Evolutionary conservation across 2,797 vertebrate genomes (phyloP), one percentile per base, ranked within the genome.

Genomic region (Sandelia bainsii): DNA sequence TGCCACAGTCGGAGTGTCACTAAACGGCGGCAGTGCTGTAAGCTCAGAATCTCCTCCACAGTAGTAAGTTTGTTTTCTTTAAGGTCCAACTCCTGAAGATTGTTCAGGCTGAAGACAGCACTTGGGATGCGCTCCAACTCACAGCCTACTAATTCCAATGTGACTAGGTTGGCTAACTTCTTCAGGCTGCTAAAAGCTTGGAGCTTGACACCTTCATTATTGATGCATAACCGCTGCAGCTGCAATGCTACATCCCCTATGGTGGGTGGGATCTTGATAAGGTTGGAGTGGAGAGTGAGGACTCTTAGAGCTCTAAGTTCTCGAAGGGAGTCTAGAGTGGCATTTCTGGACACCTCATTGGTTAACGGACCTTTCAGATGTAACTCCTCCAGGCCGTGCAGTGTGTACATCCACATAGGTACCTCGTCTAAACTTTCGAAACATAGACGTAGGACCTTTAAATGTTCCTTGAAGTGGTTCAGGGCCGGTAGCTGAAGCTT

Each of bases 21-120:
- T 46, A 98, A 87, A 60, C 96, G 96, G 17, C 87, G 91, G 71
- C 96, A 97, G 77, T 98, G 96, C 87, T 98, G 97, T 62, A 98
- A 89, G 70, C 96, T 97, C 44, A 98, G 92, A 62, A 98, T 96
- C 87, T 98, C 96, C 72, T 97, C 97, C 3, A 97, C 95, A 0
- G 96, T 95, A 48, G 91, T 93, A 5, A 98, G 92, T 64, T 93
- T 95, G 87, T 98, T 98, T 19, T 96, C 96, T 67, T 89, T 94
- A 46, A 97, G 91, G 87, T 97, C 96, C 50, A 97, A 73, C 77
- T 96, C 95, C 83, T 97, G 96, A 53, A 98, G 86, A 0, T 93
- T 95, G 3, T 71, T 86, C 44, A 98, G 91, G 81, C 96, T 96
- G 85, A 98, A 97, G 49, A 98, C 84, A 0, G 97, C 95, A 0